Conservation (phyloP, 2,113 vertebrate species). For the Nycticryphes semicollaris region DNA sequence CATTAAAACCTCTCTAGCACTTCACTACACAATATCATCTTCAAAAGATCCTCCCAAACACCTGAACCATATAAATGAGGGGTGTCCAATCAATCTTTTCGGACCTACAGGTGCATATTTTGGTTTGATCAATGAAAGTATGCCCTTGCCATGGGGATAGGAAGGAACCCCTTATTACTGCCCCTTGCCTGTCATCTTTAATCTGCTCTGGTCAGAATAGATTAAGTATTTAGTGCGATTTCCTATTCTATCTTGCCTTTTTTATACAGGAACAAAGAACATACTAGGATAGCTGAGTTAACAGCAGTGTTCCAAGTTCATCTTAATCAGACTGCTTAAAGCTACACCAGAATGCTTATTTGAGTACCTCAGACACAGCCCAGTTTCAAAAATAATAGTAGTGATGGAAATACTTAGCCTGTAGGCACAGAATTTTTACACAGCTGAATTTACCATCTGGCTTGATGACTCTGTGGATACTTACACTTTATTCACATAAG, state of each 20-base stretch:
- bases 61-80: background rate
- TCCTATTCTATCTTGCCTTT: background rate
- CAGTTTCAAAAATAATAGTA: background rate
- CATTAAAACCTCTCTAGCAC: background rate
- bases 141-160: background rate
- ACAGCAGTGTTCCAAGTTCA: background rate
- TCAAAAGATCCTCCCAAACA: background rate
- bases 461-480: background rate
- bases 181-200: background rate
- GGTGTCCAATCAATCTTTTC: background rate
- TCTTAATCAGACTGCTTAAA: background rate
- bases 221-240: background rate
- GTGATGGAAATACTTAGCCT: background rate
- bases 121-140: background rate
- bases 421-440: background rate
- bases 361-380: background rate
- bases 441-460: background rate
- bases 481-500: background rate
- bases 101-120: background rate
- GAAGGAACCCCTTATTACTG: background rate
- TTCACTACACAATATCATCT: background rate
- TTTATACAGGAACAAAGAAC: background rate
- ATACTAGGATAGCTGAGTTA: background rate
- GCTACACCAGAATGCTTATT: background rate
- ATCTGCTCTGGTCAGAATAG: background rate